phyloP scores from a whole-genome alignment of 2,797 vertebrate genomes.

The Silurus lanzhouensis region DNA sequence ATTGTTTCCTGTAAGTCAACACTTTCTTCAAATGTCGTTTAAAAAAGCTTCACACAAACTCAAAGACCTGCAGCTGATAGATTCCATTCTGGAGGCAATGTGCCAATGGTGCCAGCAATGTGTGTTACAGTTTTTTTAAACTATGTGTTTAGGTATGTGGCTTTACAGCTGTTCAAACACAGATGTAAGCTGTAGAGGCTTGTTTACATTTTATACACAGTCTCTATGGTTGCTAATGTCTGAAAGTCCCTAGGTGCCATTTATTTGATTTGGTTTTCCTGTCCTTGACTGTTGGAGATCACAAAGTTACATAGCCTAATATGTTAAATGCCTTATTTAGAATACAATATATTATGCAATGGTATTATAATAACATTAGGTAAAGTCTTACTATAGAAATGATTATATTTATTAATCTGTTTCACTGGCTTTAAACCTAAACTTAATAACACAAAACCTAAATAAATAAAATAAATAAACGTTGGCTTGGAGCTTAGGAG shows the following conservation, averaged over 20 bases:
- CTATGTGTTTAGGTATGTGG: constrained; percentile 62
- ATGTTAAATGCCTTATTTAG: background rate
- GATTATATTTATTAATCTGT: background rate
- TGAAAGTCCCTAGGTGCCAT: background rate
- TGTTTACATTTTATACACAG: constrained; percentile 4
- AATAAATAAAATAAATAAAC: background rate
- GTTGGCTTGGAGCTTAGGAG: background rate
- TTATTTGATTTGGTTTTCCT: background rate
- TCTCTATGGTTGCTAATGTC: background rate
- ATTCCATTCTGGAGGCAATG: constrained; percentile 49
- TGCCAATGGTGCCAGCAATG: constrained; percentile 50
- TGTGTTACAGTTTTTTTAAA: constrained; percentile 58
- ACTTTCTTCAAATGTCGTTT: constrained; percentile 23
- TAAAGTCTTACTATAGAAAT: no score
- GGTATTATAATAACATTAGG: no score
- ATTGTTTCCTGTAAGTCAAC: background rate
- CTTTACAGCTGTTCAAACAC: constrained; percentile 75
- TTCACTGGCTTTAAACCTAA: background rate
- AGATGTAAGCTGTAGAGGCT: constrained; percentile 56
- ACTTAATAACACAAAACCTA: background rate
- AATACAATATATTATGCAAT: background rate
- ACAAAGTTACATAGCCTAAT: background rate
- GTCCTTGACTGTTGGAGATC: background rate
- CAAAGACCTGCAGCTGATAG: constrained; percentile 37
- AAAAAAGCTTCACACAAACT: constrained; percentile 44